Conservation (phyloP, 1,140 invertebrate species). For the Probaryconus sp. region DNA sequence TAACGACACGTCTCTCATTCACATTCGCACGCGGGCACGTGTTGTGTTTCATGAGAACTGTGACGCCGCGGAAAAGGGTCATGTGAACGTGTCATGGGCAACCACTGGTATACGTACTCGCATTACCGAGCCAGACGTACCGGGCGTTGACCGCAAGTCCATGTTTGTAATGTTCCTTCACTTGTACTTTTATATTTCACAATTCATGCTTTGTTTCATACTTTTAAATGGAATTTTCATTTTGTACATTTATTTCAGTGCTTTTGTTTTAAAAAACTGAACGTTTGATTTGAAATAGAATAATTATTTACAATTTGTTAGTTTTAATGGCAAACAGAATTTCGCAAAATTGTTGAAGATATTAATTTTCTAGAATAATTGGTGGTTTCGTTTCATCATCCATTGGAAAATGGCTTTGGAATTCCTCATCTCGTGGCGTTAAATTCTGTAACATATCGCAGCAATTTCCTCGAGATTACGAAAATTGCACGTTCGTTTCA, state of each 20-base stretch:
- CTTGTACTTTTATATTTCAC: conserved; percentile 54
- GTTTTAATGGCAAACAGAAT: conserved; percentile 14
- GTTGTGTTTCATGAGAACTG: conserved; percentile 77
- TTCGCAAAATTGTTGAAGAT: no score
- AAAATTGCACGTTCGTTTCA: conserved; percentile 25
- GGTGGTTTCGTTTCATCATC: conserved; percentile 10
- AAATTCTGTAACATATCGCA: conserved; percentile 4
- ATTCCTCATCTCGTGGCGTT: conserved; percentile 19
- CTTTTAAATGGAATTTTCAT: conserved; percentile 24
- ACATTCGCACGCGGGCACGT: conserved; percentile 68
- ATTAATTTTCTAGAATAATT: conserved; percentile 17
- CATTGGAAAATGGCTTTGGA: conserved; percentile 13
- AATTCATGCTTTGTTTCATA: conserved; percentile 5
- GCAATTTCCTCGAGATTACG: conserved; percentile 27
- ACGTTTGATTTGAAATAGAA: no score
- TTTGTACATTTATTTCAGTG: no score
- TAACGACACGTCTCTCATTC: conserved; percentile 76
- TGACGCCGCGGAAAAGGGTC: conserved; percentile 76
- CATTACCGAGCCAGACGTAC: conserved; percentile 71
- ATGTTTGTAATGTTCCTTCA: conserved; percentile 34
- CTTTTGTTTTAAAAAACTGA: no score
- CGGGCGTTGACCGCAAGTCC: conserved; percentile 71
- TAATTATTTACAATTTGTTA: no score
- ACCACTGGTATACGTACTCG: conserved; percentile 66
- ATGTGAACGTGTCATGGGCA: conserved; percentile 76